Evolutionary conservation across 1,140 invertebrate genomes (phyloP).

Genomic region (Drosophila nigrodunni): DNA sequence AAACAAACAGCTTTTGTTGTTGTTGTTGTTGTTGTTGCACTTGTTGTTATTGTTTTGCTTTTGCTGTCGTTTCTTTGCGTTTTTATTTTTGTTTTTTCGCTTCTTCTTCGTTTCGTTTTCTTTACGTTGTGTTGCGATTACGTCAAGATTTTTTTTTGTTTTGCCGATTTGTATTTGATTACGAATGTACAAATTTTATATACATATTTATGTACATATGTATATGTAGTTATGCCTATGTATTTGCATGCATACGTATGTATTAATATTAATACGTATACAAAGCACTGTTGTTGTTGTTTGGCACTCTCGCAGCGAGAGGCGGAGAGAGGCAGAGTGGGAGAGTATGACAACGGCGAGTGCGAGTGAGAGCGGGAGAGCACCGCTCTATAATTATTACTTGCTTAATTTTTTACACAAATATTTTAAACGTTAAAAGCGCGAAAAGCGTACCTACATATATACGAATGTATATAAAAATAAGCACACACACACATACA

Average conservation of each 20-base stretch:
- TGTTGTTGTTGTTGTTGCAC: slow-evolving; percentile 28
- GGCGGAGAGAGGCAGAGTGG: background rate
- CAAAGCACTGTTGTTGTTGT: slow-evolving; percentile 23
- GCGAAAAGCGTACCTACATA: slow-evolving; percentile 7
- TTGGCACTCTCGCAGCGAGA: slow-evolving; percentile 21
- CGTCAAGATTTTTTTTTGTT: slow-evolving; percentile 83
- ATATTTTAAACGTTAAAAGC: slow-evolving; percentile 45
- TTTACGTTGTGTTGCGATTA: slow-evolving; percentile 71
- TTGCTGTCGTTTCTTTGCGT: slow-evolving; percentile 37
- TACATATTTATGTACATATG: background rate
- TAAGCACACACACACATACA: slow-evolving; percentile 14
- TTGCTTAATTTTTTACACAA: slow-evolving; percentile 56
- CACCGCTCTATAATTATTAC: slow-evolving; percentile 59
- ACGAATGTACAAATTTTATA: slow-evolving; percentile 25
- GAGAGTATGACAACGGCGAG: background rate
- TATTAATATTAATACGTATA: slow-evolving; percentile 13
- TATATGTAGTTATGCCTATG: background rate
- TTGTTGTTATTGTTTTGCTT: slow-evolving; percentile 34
- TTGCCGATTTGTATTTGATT: slow-evolving; percentile 78
- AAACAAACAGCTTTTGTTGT: slow-evolving; percentile 42
- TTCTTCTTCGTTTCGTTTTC: slow-evolving; percentile 42
- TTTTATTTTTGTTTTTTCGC: slow-evolving; percentile 48
- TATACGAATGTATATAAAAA: background rate
- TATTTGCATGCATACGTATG: background rate
- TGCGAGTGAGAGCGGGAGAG: background rate